Evolutionary conservation across 2,113 vertebrate genomes (phyloP), one percentile per base, ranked within the genome.

Genomic region (Irena cyanogastra): DNA sequence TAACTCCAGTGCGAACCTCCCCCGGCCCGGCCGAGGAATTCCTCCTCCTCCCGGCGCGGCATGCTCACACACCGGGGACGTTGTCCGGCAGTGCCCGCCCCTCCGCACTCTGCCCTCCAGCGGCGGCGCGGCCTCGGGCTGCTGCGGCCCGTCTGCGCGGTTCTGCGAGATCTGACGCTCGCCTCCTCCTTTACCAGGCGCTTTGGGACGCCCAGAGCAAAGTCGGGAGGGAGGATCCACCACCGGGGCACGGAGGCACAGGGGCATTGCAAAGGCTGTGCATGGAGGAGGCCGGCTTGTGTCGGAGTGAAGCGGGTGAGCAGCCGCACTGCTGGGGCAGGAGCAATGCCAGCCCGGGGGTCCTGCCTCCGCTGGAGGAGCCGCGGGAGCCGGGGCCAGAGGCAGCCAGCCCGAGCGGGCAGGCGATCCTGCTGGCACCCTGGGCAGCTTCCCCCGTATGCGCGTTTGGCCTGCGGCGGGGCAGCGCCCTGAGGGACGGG

Each of bases 121-220:
- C 63, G 84, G 90, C 66, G 22, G 72, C 66, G 30, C 30, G 21
- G 27, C 1, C 24, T 52, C 14, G 22, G 42, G 7, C 6, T 1
- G 21, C 7, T 5, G 1, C 11, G 57, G 63, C 30, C 8, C 10
- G 5, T 2, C 0, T 2, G 4, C 3, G 0, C 1, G 0, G 33
- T 3, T 2, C 2, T 0, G 13, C 1, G 3, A 1, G 22, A 9
- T 24, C 4, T 0, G 1, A 19, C 3, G 7, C 9, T 31, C 6
- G 3, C 13, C 14, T 15, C 6, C 8, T 39, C 3, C 9, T 31
- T 44, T 10, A 5, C 13, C 9, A 2, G 9, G 15, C 27, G 13
- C 11, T 42, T 31, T 22, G 26, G 49, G 35, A 39, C 30, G 4
- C 14, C 26, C 60, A 1, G 60, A 10, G 59, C 37, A 41, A 20